Percentiles rank a stretch among this genome's conserved stretches.
These are phyloP conservation scores for Tragelaphus buxtoni DNA, from an alignment of 2,113 vertebrate genomes.

Conservation along the genomic window DNA sequence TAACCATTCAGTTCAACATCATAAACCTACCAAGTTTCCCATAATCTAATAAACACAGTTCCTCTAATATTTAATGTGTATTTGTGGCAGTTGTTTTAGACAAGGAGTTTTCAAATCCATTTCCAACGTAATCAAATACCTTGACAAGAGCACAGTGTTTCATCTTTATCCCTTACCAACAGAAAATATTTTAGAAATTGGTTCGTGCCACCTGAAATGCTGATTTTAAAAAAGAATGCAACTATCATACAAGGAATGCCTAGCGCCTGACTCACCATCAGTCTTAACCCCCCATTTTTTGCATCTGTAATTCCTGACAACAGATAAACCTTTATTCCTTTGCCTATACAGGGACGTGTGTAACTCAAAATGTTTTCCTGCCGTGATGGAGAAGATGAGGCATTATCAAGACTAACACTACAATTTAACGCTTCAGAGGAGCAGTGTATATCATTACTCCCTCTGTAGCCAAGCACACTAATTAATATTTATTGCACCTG, in stretches of 20 bases:
- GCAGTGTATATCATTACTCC: constrained; percentile 85
- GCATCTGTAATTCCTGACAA: constrained; percentile 71
- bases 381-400: constrained; percentile 84
- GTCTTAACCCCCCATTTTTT: constrained; percentile 47
- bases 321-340: constrained; percentile 77
- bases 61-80: constrained; percentile 41
- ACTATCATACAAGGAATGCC: not conserved
- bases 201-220: constrained; percentile 63
- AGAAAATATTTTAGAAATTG: constrained; percentile 54
- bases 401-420: constrained; percentile 86
- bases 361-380: constrained; percentile 81
- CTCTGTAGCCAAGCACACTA: constrained; percentile 86
- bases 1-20: constrained; percentile 30
- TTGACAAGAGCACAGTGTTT: constrained; percentile 63
- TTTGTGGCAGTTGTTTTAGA: constrained; percentile 21
- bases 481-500: constrained; percentile 93
- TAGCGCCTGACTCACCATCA: constrained; percentile 18
- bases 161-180: constrained; percentile 56
- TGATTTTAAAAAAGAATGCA: constrained; percentile 29
- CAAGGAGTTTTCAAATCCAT: constrained; percentile 57
- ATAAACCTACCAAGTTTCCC: constrained; percentile 40
- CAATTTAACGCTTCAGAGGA: constrained; percentile 89
- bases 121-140: constrained; percentile 55
- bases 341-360: constrained; percentile 67
- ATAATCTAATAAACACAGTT: constrained; percentile 30